Evolutionary conservation across 2,797 vertebrate genomes (phyloP), one percentile per base, ranked within the genome.

Genomic region (Acridotheres tristis): DNA sequence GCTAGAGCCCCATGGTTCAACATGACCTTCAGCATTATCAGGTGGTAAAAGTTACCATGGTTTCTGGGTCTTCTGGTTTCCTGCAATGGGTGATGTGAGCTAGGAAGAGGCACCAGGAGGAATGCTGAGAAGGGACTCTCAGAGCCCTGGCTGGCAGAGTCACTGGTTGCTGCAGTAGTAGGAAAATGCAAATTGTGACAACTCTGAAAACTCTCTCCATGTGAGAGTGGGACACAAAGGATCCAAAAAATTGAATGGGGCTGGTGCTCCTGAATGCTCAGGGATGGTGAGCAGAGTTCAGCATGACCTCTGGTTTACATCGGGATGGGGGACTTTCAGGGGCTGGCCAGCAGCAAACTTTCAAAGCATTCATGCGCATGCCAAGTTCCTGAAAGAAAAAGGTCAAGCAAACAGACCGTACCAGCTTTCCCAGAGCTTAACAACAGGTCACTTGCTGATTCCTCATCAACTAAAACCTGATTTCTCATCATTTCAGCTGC

Each of bases 351-450:
- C 4, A 2, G 71, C 13, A 5, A 23, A 10, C 51, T 80, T 36
- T 36, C 23, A 42, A 38, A 83, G 22, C 9, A 10, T 21, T 73
- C 29, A 3, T 4, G 29, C 0, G 0, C 30, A 30, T 48, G 57
- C 59, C 40, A 42, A n/a, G 36, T 84, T 95, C 67, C 80, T 59
- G 23, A 53, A 69, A 59, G 40, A 12, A 51, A 92, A 84, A 89
- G 51, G 79, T 69, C 69, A 86, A 68, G 73, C 58, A 95, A 89
- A 88, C 59, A 78, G 78, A 91, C 62, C 13, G 14, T 7, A 59
- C 17, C 54, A 32, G 75, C 57, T 67, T 90, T 38, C 71, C 20
- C 36, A 79, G 88, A 63, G 38, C 32, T 91, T 65, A 69, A 38
- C 29, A 76, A 78, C 32, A 36, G 50, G 57, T 58, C 38, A 58